phyloP scores from a whole-genome alignment of 2,797 vertebrate species.

The Melanotaenia parkinsoni region DNA sequence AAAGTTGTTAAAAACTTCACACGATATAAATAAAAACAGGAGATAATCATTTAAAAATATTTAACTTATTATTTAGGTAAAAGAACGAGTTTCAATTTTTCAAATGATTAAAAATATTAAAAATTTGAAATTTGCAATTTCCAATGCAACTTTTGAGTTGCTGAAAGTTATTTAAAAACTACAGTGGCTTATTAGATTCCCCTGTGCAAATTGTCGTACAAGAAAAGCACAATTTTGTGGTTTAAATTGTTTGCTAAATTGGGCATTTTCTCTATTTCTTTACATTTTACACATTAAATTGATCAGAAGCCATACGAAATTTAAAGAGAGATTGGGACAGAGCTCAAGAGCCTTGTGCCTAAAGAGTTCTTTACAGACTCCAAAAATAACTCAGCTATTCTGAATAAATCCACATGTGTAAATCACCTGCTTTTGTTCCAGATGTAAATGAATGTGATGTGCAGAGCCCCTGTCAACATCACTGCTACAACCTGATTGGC shows the following conservation, averaged over 20 bases:
- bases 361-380: no score
- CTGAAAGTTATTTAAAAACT: neutral
- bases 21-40: neutral
- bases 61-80: neutral
- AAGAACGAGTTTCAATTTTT: no score
- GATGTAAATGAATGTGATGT: conserved; percentile 95
- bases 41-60: neutral
- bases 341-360: neutral
- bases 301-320: neutral
- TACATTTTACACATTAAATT: neutral
- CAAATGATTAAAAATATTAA: no score
- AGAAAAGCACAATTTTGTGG: neutral
- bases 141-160: neutral
- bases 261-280: neutral
- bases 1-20: no score
- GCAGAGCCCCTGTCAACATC: conserved; percentile 92
- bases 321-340: neutral
- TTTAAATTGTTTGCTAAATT: neutral
- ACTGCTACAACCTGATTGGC: conserved; percentile 95
- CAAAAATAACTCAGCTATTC: neutral
- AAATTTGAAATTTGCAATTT: no score
- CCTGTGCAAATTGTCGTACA: neutral
- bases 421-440: conserved; percentile 76
- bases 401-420: neutral
- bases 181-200: no score